phyloP scores from a whole-genome alignment of 2,113 vertebrate genomes.

The Psilopogon haemacephalus region DNA sequence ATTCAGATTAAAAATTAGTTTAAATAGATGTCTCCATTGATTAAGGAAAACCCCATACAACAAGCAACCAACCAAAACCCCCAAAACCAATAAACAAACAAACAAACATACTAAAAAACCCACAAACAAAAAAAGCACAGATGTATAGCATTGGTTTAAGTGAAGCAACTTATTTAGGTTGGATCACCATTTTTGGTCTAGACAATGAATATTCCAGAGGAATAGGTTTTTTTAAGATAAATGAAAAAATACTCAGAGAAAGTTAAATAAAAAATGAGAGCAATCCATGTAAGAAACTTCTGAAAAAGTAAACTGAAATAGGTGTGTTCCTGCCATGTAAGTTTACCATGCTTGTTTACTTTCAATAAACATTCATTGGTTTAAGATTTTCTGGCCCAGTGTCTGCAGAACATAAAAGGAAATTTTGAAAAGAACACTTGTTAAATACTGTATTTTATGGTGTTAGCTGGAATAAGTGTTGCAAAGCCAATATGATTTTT shows the following conservation, averaged over 20 bases:
- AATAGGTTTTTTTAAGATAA: not conserved
- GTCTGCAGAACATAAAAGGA: not conserved
- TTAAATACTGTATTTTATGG: not conserved
- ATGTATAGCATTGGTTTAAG: not conserved
- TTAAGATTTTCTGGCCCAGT: not conserved
- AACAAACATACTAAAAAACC: not conserved
- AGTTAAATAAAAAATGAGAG: not conserved
- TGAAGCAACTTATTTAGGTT: not conserved
- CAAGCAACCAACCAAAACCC: not conserved
- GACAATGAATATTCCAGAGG: not conserved
- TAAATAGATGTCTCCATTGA: not conserved
- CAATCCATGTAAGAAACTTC: not conserved
- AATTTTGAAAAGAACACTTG: not conserved
- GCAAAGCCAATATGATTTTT: not conserved
- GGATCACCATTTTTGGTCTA: not conserved
- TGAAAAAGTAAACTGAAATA: not conserved
- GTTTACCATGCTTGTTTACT: not conserved
- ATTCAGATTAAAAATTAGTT: not conserved
- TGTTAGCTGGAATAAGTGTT: not conserved
- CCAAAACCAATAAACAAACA: not conserved
- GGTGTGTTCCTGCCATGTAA: fast-evolving
- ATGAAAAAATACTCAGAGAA: not conserved
- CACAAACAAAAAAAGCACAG: no score
- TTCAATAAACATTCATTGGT: not conserved
- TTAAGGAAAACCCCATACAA: not conserved